These are phyloP conservation scores for Neosilurus mollespiculum DNA, from an alignment of 2,797 vertebrate species.

Conservation along the genomic window DNA sequence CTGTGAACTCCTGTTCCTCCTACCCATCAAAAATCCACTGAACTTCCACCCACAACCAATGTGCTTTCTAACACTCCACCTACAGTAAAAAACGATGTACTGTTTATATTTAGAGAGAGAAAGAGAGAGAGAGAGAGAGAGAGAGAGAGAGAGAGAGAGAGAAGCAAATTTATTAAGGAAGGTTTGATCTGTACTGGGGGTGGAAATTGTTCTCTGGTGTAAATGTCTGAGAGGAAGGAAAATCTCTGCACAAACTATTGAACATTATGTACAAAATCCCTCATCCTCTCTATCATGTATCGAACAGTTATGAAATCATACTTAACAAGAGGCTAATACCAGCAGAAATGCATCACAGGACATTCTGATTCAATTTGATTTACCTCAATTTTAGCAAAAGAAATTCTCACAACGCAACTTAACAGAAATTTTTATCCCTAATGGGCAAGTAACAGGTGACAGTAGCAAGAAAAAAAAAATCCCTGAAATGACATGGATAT, in stretches of 20 bases:
- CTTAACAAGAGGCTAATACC: not conserved
- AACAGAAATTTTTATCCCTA: not conserved
- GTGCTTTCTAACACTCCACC: slow-evolving; percentile 26
- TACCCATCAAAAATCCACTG: slow-evolving; percentile 14
- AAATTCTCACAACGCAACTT: not conserved
- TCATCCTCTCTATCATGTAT: not conserved
- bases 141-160: slow-evolving; percentile 7
- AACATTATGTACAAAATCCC: slow-evolving; percentile 20
- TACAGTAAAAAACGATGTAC: slow-evolving; percentile 21
- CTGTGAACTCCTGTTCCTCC: not conserved
- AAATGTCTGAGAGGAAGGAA: slow-evolving; percentile 6
- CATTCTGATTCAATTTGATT: not conserved
- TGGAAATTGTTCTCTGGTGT: not conserved
- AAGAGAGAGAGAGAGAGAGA: slow-evolving; percentile 5
- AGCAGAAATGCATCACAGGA: not conserved
- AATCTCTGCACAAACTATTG: not conserved
- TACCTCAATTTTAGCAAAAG: not conserved
- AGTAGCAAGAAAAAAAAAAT: not conserved
- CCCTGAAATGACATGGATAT: not conserved
- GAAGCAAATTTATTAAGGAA: slow-evolving; percentile 11
- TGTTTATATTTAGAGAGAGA: slow-evolving; percentile 17
- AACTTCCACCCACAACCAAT: slow-evolving; percentile 15
- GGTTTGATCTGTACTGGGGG: not conserved
- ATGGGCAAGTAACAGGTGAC: not conserved
- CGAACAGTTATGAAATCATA: not conserved